Base-by-base conservation (phyloP, 1,140 invertebrate genomes). In the Nephila pilipes region DNA sequence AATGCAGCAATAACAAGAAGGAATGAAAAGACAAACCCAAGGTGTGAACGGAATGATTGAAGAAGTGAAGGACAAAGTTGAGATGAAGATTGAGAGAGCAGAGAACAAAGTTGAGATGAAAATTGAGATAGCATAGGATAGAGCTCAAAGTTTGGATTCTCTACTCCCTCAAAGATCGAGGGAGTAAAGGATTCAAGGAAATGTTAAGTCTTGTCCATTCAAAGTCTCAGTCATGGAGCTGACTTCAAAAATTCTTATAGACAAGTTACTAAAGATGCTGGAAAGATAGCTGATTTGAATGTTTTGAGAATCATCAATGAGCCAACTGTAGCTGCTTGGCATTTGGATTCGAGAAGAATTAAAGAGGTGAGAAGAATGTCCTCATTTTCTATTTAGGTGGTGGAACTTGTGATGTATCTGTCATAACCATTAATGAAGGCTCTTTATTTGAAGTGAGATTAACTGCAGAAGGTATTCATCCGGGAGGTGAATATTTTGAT, bases 391-490 rank as follows among this genome's bases (percentile, higher is more conserved):
- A 99, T 97, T 97, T 99, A 95, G 99, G 99, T 95, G 99, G 99
- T 96, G 99, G 99, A 96, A 99, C 99, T 94, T 99, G 99, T 95
- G 99, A 99, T 96, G 99, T 99, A 0, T 99, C 99, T 89, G 96
- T 99, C n/a, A 96, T 99, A 29, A 99, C 99, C 93, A 99, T 99
- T 95, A 99, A 99, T 95, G 99, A 99, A 95, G 99, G 99, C 94
- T 94, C 94, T 14, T 99, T 97, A 3, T 98, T 97, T 95, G 97
- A 97, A 95, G 96, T 97, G 2, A 98, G 99, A 32, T 98, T 99
- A 5, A 99, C 99, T 79, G 99, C 99, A 95, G 99, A 99, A 95
- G 99, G 99, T 95, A 96, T 95, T 94, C 98, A 99, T 95, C 97
- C 99, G 95, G 99, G 99, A 95, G 99, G 99, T 94, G 98, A 99